phyloP scores from a whole-genome alignment of 2,888 invertebrate species.

The Lumbricus terrestris region DNA sequence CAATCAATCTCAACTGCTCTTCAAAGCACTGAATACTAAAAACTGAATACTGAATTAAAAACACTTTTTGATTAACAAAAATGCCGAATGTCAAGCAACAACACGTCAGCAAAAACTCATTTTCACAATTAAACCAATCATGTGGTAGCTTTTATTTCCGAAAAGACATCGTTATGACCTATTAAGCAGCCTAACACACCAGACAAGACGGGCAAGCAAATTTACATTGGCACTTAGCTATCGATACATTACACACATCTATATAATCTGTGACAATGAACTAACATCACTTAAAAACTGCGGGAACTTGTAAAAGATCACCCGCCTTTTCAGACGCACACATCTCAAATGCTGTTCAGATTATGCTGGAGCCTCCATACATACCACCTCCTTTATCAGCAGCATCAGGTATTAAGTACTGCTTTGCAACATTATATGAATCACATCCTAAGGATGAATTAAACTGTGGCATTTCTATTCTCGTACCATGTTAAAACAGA shows the following conservation, averaged over 20 bases:
- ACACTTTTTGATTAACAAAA: neutral
- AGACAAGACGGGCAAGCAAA: neutral
- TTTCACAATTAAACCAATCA: neutral
- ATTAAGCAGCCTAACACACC: neutral
- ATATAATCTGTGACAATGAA: neutral
- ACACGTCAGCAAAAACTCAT: neutral
- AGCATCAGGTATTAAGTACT: neutral
- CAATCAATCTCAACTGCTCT: neutral
- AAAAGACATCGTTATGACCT: neutral
- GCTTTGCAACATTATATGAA: neutral
- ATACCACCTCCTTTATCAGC: neutral
- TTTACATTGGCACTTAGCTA: neutral
- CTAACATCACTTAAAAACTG: neutral
- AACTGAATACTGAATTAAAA: neutral
- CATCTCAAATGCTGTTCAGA: neutral
- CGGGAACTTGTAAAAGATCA: neutral
- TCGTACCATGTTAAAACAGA: neutral
- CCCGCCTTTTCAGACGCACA: neutral
- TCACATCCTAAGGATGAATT: neutral
- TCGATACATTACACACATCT: too few species aligned
- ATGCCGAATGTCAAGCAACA: neutral
- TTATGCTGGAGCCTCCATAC: neutral
- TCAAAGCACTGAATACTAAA: neutral
- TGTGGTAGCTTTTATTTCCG: neutral
- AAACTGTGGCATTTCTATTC: neutral